Evolutionary conservation across 2,888 invertebrate species (phyloP).

Genomic region (Cryptus armator): DNA sequence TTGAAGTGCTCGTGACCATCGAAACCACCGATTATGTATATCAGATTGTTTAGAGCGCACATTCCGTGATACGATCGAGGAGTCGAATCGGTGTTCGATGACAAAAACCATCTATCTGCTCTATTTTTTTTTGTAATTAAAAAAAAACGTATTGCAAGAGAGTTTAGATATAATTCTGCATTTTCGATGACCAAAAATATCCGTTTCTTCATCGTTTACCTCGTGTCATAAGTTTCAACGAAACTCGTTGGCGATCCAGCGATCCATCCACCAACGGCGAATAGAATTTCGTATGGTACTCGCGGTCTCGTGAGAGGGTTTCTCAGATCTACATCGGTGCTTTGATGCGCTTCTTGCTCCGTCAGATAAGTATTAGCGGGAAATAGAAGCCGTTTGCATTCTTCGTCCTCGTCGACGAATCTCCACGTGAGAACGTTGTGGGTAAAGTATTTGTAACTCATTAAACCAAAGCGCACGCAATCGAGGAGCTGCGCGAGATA

Average conservation of each 20-base stretch:
- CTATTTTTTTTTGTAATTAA: slow-evolving; percentile 75
- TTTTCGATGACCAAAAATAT: slow-evolving; percentile 13
- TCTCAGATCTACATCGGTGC: slow-evolving; percentile 86
- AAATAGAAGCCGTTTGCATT: slow-evolving; percentile 86
- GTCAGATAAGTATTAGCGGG: slow-evolving; percentile 87
- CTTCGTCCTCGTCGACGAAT: slow-evolving; percentile 86
- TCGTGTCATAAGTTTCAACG: slow-evolving; percentile 92
- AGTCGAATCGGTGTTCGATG: slow-evolving; percentile 89
- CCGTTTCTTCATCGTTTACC: slow-evolving; percentile 84
- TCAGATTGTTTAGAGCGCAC: slow-evolving; percentile 89
- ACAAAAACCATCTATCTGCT: slow-evolving; percentile 92
- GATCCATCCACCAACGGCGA: slow-evolving; percentile 94
- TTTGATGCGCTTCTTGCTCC: slow-evolving; percentile 85
- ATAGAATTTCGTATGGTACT: slow-evolving; percentile 91
- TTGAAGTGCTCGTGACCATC: slow-evolving; percentile 93
- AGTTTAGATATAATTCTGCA: background rate
- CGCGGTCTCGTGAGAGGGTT: slow-evolving; percentile 90
- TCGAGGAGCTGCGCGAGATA: slow-evolving; percentile 88
- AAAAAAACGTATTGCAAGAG: background rate
- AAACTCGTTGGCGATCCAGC: slow-evolving; percentile 94
- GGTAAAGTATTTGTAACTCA: slow-evolving; percentile 87
- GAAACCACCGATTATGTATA: slow-evolving; percentile 94
- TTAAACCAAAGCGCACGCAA: slow-evolving; percentile 89
- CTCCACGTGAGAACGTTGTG: slow-evolving; percentile 87
- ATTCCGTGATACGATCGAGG: slow-evolving; percentile 93